Percentiles rank a stretch among this genome's conserved stretches.
These are phyloP conservation scores for Autographa pulchrina DNA, from an alignment of 2,888 invertebrate genomes.

Conservation along the genomic window DNA sequence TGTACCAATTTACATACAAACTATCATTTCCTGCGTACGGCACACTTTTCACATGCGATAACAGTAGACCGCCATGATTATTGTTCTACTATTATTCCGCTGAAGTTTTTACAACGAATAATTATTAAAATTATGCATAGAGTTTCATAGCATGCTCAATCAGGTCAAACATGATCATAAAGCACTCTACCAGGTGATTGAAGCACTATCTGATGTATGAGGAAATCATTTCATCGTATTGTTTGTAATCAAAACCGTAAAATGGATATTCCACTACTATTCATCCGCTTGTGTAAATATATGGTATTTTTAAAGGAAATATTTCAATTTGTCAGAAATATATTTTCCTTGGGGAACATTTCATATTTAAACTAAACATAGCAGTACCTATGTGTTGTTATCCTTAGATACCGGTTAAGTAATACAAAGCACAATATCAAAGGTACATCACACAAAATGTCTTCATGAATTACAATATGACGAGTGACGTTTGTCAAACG, in stretches of 20 bases:
- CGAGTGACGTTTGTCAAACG: slow-evolving; percentile 51
- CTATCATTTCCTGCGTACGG: slow-evolving; percentile 81
- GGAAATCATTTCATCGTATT: slow-evolving; percentile 11
- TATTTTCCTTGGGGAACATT: too few relatives aligned
- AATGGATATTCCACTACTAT: neutral
- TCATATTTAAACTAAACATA: too few relatives aligned
- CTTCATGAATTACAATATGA: slow-evolving; percentile 64
- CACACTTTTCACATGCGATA: slow-evolving; percentile 79
- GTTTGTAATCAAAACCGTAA: neutral
- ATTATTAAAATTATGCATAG: slow-evolving; percentile 24
- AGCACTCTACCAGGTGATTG: neutral
- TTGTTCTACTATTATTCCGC: slow-evolving; percentile 32
- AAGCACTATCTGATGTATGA: slow-evolving; percentile 4
- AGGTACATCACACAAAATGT: neutral
- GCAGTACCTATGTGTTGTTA: too few relatives aligned
- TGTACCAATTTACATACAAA: slow-evolving; percentile 75
- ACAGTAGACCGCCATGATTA: slow-evolving; percentile 51
- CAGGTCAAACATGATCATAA: slow-evolving; percentile 39
- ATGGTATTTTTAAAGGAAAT: neutral
- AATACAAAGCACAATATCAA: neutral
- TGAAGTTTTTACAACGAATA: slow-evolving; percentile 34
- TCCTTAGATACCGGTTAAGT: too few relatives aligned
- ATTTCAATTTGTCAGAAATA: too few relatives aligned
- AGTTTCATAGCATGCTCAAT: slow-evolving; percentile 34
- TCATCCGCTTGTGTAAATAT: neutral